Evolutionary conservation across 2,113 vertebrate species (phyloP).

Genomic region (Prietella phreatophila): DNA sequence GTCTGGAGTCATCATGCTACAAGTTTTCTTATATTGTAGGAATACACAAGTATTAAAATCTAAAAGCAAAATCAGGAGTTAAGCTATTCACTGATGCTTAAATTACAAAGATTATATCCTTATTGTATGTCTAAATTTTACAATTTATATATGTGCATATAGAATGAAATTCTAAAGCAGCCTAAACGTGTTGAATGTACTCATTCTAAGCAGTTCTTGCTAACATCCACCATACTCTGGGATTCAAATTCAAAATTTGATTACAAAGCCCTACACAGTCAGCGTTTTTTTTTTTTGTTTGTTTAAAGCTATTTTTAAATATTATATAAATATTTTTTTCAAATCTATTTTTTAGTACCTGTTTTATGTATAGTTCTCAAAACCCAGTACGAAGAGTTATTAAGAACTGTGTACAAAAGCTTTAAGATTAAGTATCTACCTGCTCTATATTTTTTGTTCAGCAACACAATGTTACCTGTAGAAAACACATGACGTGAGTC

Average conservation of each 20-base stretch:
- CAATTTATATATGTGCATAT: no score
- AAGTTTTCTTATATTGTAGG: neutral
- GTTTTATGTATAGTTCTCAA: neutral
- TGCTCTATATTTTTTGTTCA: neutral
- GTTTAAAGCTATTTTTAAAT: neutral
- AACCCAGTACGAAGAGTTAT: neutral
- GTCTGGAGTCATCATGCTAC: neutral
- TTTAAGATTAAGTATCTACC: neutral
- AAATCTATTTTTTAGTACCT: neutral
- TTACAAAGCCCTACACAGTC: neutral
- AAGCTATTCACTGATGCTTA: neutral
- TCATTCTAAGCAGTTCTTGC: no score
- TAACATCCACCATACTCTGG: no score
- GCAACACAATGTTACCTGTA: neutral
- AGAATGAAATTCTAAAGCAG: no score
- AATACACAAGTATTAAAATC: neutral
- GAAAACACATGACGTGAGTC: neutral
- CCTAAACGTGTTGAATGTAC: no score
- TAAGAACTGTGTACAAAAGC: neutral
- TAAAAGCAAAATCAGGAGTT: neutral
- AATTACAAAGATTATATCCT: neutral
- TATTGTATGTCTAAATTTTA: no score
- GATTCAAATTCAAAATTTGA: no score
- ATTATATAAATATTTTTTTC: neutral
- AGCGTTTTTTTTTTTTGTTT: no score